Evolutionary conservation across 2,797 vertebrate genomes (phyloP).

Genomic region (Gorsachius magnificus): DNA sequence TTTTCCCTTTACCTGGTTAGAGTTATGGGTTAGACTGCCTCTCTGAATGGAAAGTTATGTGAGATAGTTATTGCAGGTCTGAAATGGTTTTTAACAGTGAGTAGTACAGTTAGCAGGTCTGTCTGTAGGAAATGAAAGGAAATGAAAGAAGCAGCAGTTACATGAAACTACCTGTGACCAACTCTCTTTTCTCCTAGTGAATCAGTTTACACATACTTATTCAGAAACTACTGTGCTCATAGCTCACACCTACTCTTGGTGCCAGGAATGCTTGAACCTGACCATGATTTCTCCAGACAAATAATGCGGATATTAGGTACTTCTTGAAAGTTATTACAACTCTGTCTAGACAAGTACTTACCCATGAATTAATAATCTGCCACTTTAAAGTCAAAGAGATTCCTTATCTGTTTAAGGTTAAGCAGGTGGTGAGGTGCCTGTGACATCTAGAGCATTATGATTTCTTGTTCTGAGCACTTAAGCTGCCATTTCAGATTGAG

Average conservation of each 20-base stretch:
- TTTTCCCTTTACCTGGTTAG: neutral
- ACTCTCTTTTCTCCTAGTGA: neutral
- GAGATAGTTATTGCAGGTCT: neutral
- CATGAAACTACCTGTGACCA: neutral
- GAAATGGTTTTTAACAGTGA: neutral
- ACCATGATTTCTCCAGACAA: constrained; percentile 7
- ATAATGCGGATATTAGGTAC: constrained; percentile 18
- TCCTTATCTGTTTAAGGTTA: constrained; percentile 43
- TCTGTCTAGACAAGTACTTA: constrained; percentile 48
- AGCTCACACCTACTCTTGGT: neutral
- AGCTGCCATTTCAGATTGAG: neutral
- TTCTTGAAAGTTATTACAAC: constrained; percentile 18
- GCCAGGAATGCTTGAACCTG: neutral
- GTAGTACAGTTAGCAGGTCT: neutral
- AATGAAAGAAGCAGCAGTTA: constrained; percentile 11
- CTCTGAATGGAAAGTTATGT: neutral
- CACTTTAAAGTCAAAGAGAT: neutral
- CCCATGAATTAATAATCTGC: neutral
- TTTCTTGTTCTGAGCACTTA: neutral
- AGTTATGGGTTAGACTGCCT: neutral
- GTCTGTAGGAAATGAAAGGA: neutral
- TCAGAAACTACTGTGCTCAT: neutral
- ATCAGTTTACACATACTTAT: constrained; percentile 32
- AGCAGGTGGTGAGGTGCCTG: constrained; percentile 21
- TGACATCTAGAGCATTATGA: neutral